phyloP scores from a whole-genome alignment of 2,888 invertebrate species.

The Euplexia lucipara region DNA sequence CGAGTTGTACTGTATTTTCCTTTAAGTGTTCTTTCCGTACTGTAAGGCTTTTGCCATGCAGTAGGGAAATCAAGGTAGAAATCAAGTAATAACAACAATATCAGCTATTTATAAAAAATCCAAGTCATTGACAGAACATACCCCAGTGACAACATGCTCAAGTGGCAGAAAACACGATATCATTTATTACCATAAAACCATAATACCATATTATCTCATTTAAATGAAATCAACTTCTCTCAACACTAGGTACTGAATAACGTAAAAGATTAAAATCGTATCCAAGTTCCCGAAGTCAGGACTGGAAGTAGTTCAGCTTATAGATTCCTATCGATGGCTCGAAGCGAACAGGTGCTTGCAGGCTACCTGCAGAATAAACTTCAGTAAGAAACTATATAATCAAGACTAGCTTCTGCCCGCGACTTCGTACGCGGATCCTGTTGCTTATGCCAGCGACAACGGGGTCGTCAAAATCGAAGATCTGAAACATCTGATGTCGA shows the following conservation, averaged over 20 bases:
- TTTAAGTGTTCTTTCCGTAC: no score
- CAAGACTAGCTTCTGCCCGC: no score
- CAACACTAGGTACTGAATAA: constrained; percentile 11
- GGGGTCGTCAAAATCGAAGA: no score
- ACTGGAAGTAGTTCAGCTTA: constrained; percentile 34
- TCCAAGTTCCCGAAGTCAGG: constrained; percentile 42
- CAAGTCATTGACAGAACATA: neutral
- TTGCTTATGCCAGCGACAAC: no score
- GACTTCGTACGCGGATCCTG: no score
- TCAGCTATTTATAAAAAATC: neutral
- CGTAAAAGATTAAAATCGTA: constrained; percentile 45
- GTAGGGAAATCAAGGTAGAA: no score
- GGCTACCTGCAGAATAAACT: constrained; percentile 48
- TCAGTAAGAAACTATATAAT: constrained; percentile 43
- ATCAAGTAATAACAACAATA: no score
- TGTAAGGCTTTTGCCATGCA: no score
- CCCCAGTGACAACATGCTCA: neutral
- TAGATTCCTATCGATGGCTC: constrained; percentile 50
- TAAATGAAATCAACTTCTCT: neutral
- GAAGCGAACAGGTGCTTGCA: constrained; percentile 50
- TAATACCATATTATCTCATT: constrained; percentile 8
- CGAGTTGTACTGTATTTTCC: no score
- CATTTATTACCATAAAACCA: neutral
- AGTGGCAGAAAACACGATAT: neutral
- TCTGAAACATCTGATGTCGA: no score